A percentile compares a stretch with the other conserved stretches of the same genome.
Conservation (phyloP, 1,140 invertebrate species). For the Sesamia nonagrioides region DNA sequence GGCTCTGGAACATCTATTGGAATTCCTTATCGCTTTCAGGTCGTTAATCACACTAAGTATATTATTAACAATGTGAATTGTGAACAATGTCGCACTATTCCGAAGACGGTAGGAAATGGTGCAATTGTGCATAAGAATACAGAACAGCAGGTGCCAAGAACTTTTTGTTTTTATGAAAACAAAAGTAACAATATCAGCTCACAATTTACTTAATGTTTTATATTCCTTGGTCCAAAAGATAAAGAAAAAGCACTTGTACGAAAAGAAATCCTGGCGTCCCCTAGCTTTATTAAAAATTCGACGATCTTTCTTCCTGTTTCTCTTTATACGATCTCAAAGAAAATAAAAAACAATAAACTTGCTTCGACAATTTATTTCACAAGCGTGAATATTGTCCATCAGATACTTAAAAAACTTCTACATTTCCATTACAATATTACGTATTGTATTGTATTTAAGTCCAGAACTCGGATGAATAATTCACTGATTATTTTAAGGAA, state of each 20-base stretch:
- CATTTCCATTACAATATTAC: neutral
- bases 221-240: neutral
- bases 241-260: constrained; percentile 12
- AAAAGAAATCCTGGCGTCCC: constrained; percentile 2
- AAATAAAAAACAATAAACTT: constrained; percentile 1
- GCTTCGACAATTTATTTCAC: neutral
- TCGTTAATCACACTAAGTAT: constrained; percentile 25
- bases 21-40: constrained; percentile 25
- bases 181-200: neutral
- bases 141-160: neutral
- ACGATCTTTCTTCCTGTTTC: neutral
- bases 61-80: constrained; percentile 18
- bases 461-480: neutral
- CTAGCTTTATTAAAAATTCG: constrained; percentile 5
- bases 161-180: neutral
- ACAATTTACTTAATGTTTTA: constrained; percentile 16
- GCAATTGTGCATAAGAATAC: neutral
- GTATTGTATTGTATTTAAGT: too few relatives aligned
- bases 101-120: neutral
- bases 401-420: neutral
- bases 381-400: neutral
- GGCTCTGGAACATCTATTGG: constrained; percentile 2
- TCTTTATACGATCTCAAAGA: constrained; percentile 14
- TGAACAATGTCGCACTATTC: neutral
- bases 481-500: neutral